Evolutionary conservation across 2,888 invertebrate species (phyloP).

Genomic region (Eubasilissa splendida): DNA sequence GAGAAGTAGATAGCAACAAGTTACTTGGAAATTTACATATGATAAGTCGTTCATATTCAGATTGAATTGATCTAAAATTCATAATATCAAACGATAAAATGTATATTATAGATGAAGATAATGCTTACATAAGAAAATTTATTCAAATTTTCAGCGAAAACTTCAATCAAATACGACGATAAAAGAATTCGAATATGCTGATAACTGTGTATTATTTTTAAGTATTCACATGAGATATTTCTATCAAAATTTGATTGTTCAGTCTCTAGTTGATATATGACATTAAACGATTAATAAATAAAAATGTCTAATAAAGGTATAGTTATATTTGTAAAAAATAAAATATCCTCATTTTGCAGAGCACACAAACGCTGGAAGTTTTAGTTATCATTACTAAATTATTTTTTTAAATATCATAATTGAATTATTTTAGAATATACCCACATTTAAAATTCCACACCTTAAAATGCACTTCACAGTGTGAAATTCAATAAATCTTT

Average conservation of each 20-base stretch:
- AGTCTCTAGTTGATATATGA: too few relatives aligned
- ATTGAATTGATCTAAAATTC: constrained; percentile 20
- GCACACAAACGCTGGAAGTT: too few relatives aligned
- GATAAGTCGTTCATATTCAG: constrained; percentile 2
- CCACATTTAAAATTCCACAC: too few relatives aligned
- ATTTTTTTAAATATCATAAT: too few relatives aligned
- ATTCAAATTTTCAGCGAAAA: background rate
- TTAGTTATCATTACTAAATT: too few relatives aligned
- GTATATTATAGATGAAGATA: background rate
- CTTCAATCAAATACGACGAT: background rate
- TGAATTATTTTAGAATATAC: too few relatives aligned
- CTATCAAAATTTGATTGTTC: background rate
- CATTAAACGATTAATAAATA: too few relatives aligned
- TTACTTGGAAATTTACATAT: constrained; percentile 12
- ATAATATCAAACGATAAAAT: background rate
- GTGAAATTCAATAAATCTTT: too few relatives aligned
- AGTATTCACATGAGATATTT: constrained; percentile 1
- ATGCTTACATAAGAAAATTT: constrained; percentile 4
- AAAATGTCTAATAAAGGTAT: background rate
- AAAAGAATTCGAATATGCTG: too few relatives aligned
- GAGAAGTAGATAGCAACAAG: constrained; percentile 19
- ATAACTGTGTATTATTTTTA: background rate
- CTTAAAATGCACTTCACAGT: too few relatives aligned
- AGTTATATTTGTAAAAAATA: background rate
- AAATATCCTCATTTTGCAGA: too few relatives aligned